Conservation (phyloP, 2,797 vertebrate genomes). For the Gallirallus australis region DNA sequence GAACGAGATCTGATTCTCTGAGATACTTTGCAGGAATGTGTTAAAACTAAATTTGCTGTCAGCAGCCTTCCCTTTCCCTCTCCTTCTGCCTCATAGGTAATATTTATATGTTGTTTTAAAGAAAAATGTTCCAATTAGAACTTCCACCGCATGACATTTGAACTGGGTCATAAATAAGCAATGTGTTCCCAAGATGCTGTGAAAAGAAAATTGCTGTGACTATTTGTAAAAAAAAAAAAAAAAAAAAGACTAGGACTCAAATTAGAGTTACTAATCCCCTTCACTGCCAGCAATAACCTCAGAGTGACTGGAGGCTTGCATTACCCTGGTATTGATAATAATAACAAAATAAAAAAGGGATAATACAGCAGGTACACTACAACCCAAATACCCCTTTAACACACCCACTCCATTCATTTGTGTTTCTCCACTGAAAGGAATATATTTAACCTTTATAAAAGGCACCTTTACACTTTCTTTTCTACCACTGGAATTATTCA, state of each 20-base stretch:
- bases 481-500: background rate
- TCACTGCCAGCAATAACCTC: background rate
- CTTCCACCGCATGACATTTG: conserved; percentile 28
- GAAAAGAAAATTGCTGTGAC: conserved; percentile 12
- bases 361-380: background rate
- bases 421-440: background rate
- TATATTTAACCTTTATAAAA: conserved; percentile 26
- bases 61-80: background rate
- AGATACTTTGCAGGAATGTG: background rate
- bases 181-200: conserved; percentile 9
- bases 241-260: background rate
- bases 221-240: background rate
- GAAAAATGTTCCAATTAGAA: conserved; percentile 64
- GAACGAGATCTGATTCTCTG: background rate
- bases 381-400: background rate
- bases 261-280: conserved; percentile 34
- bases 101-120: conserved; percentile 50
- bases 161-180: conserved; percentile 59
- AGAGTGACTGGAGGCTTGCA: background rate
- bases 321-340: conserved; percentile 19
- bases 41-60: conserved; percentile 30
- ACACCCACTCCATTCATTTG: background rate
- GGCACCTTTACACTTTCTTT: background rate
- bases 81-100: conserved; percentile 9
- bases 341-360: conserved; percentile 11